phyloP scores from a whole-genome alignment of 2,113 vertebrate species.

The Corythaixoides concolor region DNA sequence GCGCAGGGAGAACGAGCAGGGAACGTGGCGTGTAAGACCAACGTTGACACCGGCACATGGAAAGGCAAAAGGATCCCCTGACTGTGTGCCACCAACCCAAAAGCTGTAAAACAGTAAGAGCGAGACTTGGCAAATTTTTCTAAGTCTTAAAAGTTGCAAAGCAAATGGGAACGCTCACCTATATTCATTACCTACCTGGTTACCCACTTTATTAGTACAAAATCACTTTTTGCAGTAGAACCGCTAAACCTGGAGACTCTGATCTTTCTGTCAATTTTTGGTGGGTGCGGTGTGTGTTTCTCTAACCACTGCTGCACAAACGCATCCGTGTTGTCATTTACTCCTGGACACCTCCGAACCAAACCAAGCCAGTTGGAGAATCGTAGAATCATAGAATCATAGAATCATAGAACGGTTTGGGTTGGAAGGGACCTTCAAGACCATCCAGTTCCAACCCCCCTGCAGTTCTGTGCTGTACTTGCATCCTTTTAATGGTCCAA shows the following conservation, averaged over 20 bases:
- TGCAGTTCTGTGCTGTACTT: rapidly evolving
- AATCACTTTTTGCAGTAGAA: not conserved
- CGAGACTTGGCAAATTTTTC: not conserved
- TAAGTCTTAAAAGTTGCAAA: not conserved
- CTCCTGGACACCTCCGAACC: not conserved
- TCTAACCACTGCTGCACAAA: not conserved
- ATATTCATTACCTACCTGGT: rapidly evolving
- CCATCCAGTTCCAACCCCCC: no score
- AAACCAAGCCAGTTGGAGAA: no score
- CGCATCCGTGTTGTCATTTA: rapidly evolving
- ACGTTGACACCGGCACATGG: not conserved
- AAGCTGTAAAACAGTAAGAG: not conserved
- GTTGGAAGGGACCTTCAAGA: no score
- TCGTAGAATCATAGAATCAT: no score
- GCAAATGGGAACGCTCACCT: not conserved
- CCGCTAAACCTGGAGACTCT: not conserved
- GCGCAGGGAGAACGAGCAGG: not conserved
- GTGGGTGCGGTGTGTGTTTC: rapidly evolving
- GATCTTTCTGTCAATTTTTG: rapidly evolving
- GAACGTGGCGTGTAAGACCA: rapidly evolving
- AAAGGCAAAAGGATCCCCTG: not conserved
- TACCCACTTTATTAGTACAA: not conserved
- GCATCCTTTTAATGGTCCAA: rapidly evolving
- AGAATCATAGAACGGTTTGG: no score
- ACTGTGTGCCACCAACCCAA: not conserved